phyloP scores from a whole-genome alignment of 2,797 vertebrate species.

The Alca torda region DNA sequence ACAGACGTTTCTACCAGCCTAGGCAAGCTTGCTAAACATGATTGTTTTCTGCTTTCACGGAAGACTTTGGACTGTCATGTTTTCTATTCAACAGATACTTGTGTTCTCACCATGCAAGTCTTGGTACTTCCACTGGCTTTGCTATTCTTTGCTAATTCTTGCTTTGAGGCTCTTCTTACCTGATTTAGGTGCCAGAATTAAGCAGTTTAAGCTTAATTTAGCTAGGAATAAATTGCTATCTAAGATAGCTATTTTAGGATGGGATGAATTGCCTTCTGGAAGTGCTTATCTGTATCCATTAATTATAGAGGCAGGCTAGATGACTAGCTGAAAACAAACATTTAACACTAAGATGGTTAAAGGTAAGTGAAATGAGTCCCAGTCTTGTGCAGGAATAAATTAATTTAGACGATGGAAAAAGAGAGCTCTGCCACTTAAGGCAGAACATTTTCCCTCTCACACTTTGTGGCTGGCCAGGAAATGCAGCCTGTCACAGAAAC shows the following conservation, averaged over 20 bases:
- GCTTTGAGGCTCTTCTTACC: background rate
- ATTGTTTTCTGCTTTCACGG: background rate
- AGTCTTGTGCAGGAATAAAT: background rate
- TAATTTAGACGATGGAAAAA: background rate
- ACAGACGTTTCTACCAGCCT: background rate
- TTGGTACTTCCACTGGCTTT: background rate
- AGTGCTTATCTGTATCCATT: constrained; percentile 1
- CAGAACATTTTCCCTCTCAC: background rate
- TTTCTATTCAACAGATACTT: background rate
- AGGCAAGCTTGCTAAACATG: background rate
- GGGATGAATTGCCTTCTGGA: constrained; percentile 16
- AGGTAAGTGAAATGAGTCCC: constrained; percentile 9
- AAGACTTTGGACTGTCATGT: background rate
- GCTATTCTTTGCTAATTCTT: background rate
- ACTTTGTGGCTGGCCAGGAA: background rate
- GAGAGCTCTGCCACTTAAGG: background rate
- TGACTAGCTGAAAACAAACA: constrained; percentile 40
- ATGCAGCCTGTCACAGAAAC: background rate
- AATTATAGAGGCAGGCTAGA: constrained; percentile 18
- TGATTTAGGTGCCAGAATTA: constrained; percentile 14
- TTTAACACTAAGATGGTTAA: constrained; percentile 1
- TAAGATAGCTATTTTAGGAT: background rate
- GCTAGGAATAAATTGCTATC: background rate
- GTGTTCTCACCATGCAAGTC: background rate
- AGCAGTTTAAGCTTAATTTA: constrained; percentile 16